A percentile compares a stretch with the other conserved stretches of the same genome.
Evolutionary conservation across 2,113 vertebrate genomes (phyloP).

Genomic region (Cromileptes altivelis): DNA sequence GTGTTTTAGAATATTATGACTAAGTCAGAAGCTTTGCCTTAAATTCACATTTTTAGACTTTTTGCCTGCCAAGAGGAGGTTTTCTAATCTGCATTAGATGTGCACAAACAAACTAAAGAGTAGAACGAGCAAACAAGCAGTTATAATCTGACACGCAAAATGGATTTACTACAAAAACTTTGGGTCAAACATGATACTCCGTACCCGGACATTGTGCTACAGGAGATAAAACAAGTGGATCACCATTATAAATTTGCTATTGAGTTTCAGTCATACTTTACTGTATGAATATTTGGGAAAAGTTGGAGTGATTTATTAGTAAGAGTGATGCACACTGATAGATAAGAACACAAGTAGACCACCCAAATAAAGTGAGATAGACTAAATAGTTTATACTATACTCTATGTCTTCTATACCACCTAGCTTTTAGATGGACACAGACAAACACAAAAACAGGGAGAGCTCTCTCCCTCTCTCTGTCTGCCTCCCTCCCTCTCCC

Average conservation of each 20-base stretch:
- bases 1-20: neutral
- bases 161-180: neutral
- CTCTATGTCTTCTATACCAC: no score
- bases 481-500: slow-evolving; percentile 42
- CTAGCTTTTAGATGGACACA: neutral
- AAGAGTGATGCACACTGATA: neutral
- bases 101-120: neutral
- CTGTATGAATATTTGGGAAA: neutral
- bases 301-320: neutral
- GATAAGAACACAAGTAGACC: neutral
- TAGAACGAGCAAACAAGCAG: neutral
- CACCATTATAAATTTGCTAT: neutral
- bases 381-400: neutral
- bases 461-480: slow-evolving; percentile 5
- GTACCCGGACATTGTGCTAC: neutral
- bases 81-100: neutral
- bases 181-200: neutral
- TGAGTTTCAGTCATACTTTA: neutral
- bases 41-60: neutral
- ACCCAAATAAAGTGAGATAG: neutral
- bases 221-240: neutral
- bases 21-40: no score
- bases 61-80: neutral
- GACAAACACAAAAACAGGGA: slow-evolving; percentile 37
- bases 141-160: neutral